phyloP scores from a whole-genome alignment of 2,888 invertebrate species.

The Tanypteryx hageni region DNA sequence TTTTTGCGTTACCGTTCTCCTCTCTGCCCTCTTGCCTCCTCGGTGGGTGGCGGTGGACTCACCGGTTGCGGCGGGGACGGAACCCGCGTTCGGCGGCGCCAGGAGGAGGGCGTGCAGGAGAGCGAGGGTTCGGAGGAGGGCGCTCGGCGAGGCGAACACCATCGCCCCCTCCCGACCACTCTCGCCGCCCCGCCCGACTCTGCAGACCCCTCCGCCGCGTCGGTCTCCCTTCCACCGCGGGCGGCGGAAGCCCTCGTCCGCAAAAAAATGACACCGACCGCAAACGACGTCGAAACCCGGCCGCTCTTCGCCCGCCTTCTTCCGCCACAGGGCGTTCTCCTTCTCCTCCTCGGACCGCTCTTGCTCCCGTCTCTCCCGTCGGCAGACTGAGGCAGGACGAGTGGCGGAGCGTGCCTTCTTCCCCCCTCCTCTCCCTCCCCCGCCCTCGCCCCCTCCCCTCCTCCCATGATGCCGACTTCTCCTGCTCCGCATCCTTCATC shows the following conservation, averaged over 20 bases:
- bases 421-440: background rate
- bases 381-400: slow-evolving; percentile 52
- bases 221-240: background rate
- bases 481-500: slow-evolving; percentile 25
- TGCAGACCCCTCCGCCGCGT: background rate
- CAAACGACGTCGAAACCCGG: background rate
- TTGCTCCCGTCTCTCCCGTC: slow-evolving; percentile 34
- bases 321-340: background rate
- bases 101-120: slow-evolving; percentile 44
- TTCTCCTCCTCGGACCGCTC: background rate
- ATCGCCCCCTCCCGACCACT: slow-evolving; percentile 36
- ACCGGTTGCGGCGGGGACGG: slow-evolving; percentile 22
- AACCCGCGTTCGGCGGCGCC: slow-evolving; percentile 49
- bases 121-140: slow-evolving; percentile 60
- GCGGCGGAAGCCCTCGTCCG: background rate
- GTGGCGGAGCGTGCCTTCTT: slow-evolving; percentile 49
- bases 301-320: background rate
- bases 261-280: background rate
- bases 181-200: slow-evolving; percentile 8
- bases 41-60: background rate
- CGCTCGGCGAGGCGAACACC: slow-evolving; percentile 39
- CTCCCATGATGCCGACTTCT: background rate
- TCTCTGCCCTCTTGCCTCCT: too few species aligned
- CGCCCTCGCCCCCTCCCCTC: background rate
- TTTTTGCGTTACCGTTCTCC: too few species aligned